Evolutionary conservation across 2,113 vertebrate species (phyloP).

Genomic region (Raja brachyura): DNA sequence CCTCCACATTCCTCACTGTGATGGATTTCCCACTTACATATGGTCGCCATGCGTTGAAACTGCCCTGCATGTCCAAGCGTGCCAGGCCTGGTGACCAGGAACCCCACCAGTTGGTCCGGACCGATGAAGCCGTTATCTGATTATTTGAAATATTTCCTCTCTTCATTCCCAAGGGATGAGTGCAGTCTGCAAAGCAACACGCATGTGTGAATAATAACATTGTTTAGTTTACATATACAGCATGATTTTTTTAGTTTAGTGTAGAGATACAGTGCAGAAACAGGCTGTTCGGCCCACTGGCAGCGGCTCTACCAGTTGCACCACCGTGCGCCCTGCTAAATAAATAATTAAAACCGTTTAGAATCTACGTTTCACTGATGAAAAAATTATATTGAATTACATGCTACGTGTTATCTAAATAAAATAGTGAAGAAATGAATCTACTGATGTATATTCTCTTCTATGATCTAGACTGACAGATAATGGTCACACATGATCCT

Average conservation of each 20-base stretch:
- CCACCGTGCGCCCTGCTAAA: no score
- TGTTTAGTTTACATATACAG: no score
- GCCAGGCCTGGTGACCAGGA: conserved; percentile 66
- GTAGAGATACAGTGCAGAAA: no score
- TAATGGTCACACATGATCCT: no score
- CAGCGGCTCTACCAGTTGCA: no score
- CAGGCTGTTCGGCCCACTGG: no score
- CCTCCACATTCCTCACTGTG: no score
- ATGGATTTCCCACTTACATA: conserved; percentile 57
- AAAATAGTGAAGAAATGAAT: neutral
- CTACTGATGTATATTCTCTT: neutral
- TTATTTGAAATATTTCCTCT: conserved; percentile 56
- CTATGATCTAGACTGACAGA: no score
- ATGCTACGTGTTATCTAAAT: neutral
- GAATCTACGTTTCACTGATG: neutral
- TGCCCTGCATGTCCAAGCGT: conserved; percentile 67
- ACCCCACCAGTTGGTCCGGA: conserved; percentile 58
- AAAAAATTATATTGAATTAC: neutral
- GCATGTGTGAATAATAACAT: neutral
- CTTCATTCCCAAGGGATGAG: conserved; percentile 76
- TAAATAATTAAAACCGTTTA: neutral
- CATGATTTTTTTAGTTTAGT: no score
- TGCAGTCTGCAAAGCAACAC: conserved; percentile 62
- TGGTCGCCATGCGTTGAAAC: conserved; percentile 73
- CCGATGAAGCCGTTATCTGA: conserved; percentile 71